phyloP scores from a whole-genome alignment of 2,113 vertebrate species.

The Rhynchopsitta pachyrhyncha region DNA sequence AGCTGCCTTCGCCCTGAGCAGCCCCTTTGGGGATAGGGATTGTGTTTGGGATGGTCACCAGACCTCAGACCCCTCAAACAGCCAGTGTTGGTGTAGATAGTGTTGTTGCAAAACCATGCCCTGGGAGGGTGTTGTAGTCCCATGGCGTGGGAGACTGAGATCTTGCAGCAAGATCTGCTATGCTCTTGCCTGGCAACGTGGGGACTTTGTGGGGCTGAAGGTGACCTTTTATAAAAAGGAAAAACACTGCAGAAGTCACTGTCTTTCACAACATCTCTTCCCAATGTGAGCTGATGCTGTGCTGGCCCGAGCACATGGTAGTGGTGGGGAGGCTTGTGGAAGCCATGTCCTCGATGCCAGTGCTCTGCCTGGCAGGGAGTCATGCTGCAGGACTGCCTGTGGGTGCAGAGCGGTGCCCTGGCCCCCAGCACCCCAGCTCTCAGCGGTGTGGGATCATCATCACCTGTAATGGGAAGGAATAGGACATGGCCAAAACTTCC shows the following conservation, averaged over 20 bases:
- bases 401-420: background rate
- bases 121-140: background rate
- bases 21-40: background rate
- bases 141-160: background rate
- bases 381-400: background rate
- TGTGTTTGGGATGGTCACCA: background rate
- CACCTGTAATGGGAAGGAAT: background rate
- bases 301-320: background rate
- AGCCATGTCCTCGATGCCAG: rapidly evolving
- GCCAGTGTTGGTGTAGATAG: background rate
- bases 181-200: background rate
- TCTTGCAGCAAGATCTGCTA: background rate
- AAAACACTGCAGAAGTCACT: background rate
- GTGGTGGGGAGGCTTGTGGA: background rate
- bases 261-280: background rate
- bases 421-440: background rate
- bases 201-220: background rate
- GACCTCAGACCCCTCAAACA: background rate
- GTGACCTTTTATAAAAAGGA: background rate
- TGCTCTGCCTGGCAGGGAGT: background rate
- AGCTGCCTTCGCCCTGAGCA: background rate
- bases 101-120: background rate
- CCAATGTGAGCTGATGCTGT: background rate
- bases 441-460: background rate
- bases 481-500: background rate